Evolutionary conservation across 1,140 invertebrate genomes (phyloP), one percentile per base, ranked within the genome.

Genomic region (Caenorhabditis inopinata): DNA sequence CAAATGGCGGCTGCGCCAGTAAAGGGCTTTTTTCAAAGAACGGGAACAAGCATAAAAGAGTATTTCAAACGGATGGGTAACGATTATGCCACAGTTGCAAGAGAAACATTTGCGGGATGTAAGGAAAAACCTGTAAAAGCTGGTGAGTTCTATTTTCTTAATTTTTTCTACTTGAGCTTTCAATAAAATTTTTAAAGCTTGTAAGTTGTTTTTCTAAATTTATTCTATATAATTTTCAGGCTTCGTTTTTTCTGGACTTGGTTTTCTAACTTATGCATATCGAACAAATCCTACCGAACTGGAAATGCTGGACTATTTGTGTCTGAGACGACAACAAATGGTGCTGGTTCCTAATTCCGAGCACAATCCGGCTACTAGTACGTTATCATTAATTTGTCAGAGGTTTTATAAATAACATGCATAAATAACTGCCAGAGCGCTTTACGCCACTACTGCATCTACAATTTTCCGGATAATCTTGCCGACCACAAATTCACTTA

Each of bases 21-120:
- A 5, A 5, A 25, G 11, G 58, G 58, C 3, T 68, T 68, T 42
- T 68, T 68, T 21, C 58, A 68, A 42, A 35, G 58, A 32, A 68
- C 58, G 2, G 58, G 58, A 21, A 38, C n/a, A 2, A 68, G 58
- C 9, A 68, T 68, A 16, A 68, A 68, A 42, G 58, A 68, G 12
- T 68, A 68, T 42, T 68, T 68, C n/a, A 11, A 68, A 42, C 58
- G 58, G 21, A 68, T 68, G 58, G 58, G 58, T 2, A 68, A 18
- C 23, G 58, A 68, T 42, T 68, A 68, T 42, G 58, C 58, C 21
- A 68, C 58, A 18, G 58, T 68, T 9, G 58, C 58, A 1, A 68
- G 25, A 42, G 58, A 68, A 68, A 68, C 58, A 38, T 29, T 21
- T 7, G 32, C 14, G 23, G 58, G 58, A 38, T 35, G 32, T 29